Percentiles rank a stretch among this genome's conserved stretches.
phyloP scores from a whole-genome alignment of 2,888 invertebrate species.

The Hypselothyrea guttata region DNA sequence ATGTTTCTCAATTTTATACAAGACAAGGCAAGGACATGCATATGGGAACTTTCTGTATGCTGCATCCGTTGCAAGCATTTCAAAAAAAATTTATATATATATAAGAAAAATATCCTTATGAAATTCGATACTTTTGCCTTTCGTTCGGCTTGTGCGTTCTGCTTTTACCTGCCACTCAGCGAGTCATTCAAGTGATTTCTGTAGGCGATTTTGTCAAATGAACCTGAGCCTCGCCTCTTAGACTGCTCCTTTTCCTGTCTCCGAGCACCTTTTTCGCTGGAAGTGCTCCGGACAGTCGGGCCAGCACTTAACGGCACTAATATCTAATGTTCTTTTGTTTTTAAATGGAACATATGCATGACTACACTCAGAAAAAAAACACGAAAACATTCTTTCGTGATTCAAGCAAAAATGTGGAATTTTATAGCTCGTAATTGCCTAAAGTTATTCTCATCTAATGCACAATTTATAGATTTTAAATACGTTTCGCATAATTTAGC shows the following conservation, averaged over 20 bases:
- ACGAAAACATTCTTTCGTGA: no score
- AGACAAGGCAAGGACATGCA: conserved; percentile 41
- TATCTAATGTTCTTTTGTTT: conserved; percentile 9
- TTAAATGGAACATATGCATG: no score
- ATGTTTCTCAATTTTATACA: not conserved
- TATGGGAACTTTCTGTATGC: conserved; percentile 53
- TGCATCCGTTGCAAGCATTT: no score
- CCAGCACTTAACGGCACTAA: conserved; percentile 51
- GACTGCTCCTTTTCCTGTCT: conserved; percentile 33
- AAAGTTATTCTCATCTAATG: no score
- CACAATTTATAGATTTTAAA: no score
- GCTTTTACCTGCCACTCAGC: conserved; percentile 53
- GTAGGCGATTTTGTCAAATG: no score
- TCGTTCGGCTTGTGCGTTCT: conserved; percentile 24
- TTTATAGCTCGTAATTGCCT: no score
- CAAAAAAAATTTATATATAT: no score
- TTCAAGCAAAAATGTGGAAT: no score
- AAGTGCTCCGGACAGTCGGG: no score
- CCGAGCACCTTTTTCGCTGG: conserved; percentile 45
- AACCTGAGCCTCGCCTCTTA: conserved; percentile 60
- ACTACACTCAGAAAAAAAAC: no score
- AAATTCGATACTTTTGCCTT: conserved; percentile 62
- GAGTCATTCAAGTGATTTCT: not conserved
- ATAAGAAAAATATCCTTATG: conserved; percentile 62
- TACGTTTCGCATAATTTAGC: no score